phyloP scores from a whole-genome alignment of 1,140 invertebrate genomes.

The Heterodera carotae region DNA sequence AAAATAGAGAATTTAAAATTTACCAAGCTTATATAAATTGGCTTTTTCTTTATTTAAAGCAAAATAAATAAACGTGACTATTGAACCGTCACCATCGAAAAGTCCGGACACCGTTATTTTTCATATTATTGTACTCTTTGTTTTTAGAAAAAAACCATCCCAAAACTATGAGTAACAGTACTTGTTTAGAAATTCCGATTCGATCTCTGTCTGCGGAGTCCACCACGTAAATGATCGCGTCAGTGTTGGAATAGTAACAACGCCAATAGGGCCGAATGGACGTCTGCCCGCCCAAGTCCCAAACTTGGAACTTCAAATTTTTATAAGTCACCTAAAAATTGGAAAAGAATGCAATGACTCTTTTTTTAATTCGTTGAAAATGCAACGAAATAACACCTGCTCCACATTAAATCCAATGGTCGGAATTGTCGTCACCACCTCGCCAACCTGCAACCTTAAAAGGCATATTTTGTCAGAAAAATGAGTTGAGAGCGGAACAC shows the following conservation, averaged over 20 bases:
- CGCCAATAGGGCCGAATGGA: constrained; percentile 97
- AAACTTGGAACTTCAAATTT: constrained; percentile 70
- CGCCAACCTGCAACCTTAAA: constrained; percentile 86
- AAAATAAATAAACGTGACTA: too few species aligned
- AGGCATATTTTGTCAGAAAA: too few species aligned
- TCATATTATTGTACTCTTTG: too few species aligned
- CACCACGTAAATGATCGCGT: constrained; percentile 99
- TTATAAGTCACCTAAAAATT: constrained; percentile 35
- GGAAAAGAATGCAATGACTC: background rate
- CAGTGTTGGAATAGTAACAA: constrained; percentile 99
- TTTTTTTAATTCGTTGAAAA: background rate
- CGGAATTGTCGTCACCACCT: constrained; percentile 98
- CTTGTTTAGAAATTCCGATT: constrained; percentile 98
- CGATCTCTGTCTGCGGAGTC: constrained; percentile 97
- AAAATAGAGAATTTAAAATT: too few species aligned
- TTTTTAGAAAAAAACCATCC: too few species aligned
- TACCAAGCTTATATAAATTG: too few species aligned
- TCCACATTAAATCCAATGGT: constrained; percentile 96
- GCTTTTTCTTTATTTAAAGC: too few species aligned
- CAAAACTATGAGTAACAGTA: too few species aligned
- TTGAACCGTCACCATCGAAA: too few species aligned
- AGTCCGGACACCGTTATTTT: too few species aligned
- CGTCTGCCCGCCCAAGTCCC: constrained; percentile 97
- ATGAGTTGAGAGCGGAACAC: too few species aligned
- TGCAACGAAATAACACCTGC: constrained; percentile 73